Evolutionary conservation across 1,140 invertebrate genomes (phyloP).

Genomic region (Drosophila repleta): DNA sequence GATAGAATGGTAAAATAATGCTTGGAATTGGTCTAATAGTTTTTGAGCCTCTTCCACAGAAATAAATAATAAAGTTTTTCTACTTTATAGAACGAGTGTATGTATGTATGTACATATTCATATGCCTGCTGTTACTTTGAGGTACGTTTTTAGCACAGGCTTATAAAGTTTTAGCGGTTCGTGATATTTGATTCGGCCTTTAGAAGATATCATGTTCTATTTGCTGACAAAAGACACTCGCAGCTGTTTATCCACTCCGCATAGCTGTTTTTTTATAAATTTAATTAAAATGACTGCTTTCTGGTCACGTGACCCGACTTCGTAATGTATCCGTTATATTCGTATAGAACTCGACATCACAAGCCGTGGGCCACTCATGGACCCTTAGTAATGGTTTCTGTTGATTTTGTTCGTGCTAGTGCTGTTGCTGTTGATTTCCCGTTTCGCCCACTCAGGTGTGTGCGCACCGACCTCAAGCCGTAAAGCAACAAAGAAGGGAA

Average conservation of each 20-base stretch:
- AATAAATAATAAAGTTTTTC: too few relatives aligned
- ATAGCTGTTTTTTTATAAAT: slow-evolving; percentile 78
- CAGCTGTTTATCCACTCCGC: slow-evolving; percentile 44
- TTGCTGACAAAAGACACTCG: slow-evolving; percentile 73
- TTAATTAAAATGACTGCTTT: slow-evolving; percentile 81
- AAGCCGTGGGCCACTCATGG: slow-evolving; percentile 41
- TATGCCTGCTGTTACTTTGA: not conserved
- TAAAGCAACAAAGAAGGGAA: slow-evolving; percentile 71
- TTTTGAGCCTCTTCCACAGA: too few relatives aligned
- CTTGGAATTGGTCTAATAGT: too few relatives aligned
- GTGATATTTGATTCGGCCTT: slow-evolving; percentile 5
- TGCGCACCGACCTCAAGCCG: slow-evolving; percentile 42
- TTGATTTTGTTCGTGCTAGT: slow-evolving; percentile 30
- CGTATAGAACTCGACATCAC: slow-evolving; percentile 47
- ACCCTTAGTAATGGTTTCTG: slow-evolving; percentile 46
- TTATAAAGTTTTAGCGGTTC: not conserved
- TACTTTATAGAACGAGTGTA: too few relatives aligned
- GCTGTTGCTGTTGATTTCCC: slow-evolving; percentile 55
- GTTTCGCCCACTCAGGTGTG: slow-evolving; percentile 75
- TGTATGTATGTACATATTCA: not conserved
- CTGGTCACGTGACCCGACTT: slow-evolving; percentile 71
- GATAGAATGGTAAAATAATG: too few relatives aligned
- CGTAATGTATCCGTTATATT: slow-evolving; percentile 80
- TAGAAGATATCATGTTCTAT: slow-evolving; percentile 9
- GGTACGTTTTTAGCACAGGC: not conserved